Base-by-base conservation (phyloP, 2,113 vertebrate genomes). In the Pan paniscus region DNA sequence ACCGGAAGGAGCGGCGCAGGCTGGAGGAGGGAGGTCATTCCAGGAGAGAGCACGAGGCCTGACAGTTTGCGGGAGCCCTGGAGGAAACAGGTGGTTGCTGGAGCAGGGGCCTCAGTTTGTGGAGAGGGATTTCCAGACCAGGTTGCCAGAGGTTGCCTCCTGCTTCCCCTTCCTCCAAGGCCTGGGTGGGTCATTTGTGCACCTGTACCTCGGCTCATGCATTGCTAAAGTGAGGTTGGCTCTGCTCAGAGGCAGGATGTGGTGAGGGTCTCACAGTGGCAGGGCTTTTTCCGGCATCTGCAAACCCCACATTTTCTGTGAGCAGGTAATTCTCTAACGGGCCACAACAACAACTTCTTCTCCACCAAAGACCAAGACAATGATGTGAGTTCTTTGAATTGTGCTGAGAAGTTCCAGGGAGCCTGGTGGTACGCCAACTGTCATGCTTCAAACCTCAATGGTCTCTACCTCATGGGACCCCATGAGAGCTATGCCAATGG, bases 321-420 rank as follows among this genome's bases (percentile, higher is more conserved):
- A 7, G 57, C 96, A 98, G 98, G 98, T 40, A 98, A 98, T 64
- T 98, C 98, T 18, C 90, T 98, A n/a, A 97, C 85, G 0, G 23
- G 9, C 30, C 98, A 98, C 52, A 97, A 89, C 38, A 59, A 97
- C 81, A 46, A 38, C 13, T 50, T 70, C 5, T 98, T 98, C 94
- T 93, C 98, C 90, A 98, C 98, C 48, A 89, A 95, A 83, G 98
- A 98, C 76, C 95, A 38, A 25, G 98, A 98, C 97, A 98, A 98
- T 0, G 98, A 98, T 86, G 17, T 27, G 75, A 40, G 27, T 5
- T 2, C 94, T 25, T 22, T 48, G 10, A 97, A 55, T 40, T 98
- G 98, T 87, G 97, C 96, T 0, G 6, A 1, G 32, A 1, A 1
- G 3, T 98, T 81, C 86, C 95, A 72, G 2, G 98, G 97, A 78